Evolutionary conservation across 2,888 invertebrate genomes (phyloP).

Genomic region (Horisme vitalbata): DNA sequence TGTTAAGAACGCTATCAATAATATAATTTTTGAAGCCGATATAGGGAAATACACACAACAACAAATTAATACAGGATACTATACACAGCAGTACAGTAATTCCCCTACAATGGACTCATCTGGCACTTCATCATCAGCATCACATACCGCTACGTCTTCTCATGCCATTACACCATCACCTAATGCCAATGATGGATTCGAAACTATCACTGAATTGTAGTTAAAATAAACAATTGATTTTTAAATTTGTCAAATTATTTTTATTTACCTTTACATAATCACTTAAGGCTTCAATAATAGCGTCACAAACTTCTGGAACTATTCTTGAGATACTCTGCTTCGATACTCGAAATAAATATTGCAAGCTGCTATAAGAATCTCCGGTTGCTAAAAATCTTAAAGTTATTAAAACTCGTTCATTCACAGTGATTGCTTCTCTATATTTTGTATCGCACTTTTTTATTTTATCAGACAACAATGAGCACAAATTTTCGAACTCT

Average conservation of each 20-base stretch:
- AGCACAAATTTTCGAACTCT: constrained; percentile 30
- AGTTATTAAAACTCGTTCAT: constrained; percentile 20
- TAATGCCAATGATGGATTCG: too few relatives aligned
- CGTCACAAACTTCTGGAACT: constrained; percentile 13
- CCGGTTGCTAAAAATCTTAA: constrained; percentile 26
- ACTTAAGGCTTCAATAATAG: constrained; percentile 6
- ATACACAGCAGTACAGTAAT: neutral
- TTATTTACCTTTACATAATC: constrained; percentile 22
- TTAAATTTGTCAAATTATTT: constrained; percentile 10
- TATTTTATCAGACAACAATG: constrained; percentile 26
- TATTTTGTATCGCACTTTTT: constrained; percentile 16
- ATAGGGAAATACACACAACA: constrained; percentile 4
- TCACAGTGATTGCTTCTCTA: constrained; percentile 20
- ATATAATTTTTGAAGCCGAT: constrained; percentile 10
- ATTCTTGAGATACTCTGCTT: constrained; percentile 9
- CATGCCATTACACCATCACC: too few relatives aligned
- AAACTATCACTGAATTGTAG: neutral
- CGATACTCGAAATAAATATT: constrained; percentile 15
- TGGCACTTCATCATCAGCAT: neutral
- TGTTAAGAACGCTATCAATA: constrained; percentile 12
- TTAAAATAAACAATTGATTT: neutral
- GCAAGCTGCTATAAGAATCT: constrained; percentile 20
- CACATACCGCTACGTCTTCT: neutral
- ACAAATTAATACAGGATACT: neutral
- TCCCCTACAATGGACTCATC: neutral